Conservation (phyloP, 2,113 vertebrate genomes). For the Leptocoma aspasia region DNA sequence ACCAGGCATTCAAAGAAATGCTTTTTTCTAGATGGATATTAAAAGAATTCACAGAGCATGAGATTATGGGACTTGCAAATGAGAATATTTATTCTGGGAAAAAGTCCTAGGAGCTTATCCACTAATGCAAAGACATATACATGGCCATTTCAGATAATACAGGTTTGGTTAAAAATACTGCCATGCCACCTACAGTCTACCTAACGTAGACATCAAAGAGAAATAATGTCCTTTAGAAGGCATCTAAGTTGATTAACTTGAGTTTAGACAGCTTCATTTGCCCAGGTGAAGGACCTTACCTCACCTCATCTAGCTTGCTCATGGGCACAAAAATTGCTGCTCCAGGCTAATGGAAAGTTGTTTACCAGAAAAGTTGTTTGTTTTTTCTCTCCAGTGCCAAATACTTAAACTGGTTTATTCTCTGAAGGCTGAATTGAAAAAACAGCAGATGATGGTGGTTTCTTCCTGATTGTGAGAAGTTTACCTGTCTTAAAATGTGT, state of each 20-base stretch:
- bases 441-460: not conserved
- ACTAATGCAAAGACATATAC: not conserved
- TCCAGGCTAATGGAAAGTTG: not conserved
- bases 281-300: not conserved
- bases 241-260: not conserved
- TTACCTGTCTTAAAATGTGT: not conserved
- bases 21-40: constrained; percentile 2
- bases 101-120: constrained; percentile 1
- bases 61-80: constrained; percentile 32
- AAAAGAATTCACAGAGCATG: not conserved
- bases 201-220: not conserved
- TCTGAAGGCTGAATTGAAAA: not conserved
- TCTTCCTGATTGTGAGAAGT: not conserved
- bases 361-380: not conserved
- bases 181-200: not conserved
- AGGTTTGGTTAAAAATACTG: not conserved
- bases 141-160: not conserved
- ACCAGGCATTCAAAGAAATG: not conserved
- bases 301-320: not conserved
- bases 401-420: not conserved
- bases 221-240: not conserved
- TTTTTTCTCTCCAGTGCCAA: not conserved
- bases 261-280: not conserved
- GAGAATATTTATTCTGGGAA: not conserved
- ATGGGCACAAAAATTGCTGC: not conserved